Percentiles rank a stretch among this genome's conserved stretches.
Evolutionary conservation across 1,140 invertebrate genomes (phyloP).

Genomic region (Cydia splendana): DNA sequence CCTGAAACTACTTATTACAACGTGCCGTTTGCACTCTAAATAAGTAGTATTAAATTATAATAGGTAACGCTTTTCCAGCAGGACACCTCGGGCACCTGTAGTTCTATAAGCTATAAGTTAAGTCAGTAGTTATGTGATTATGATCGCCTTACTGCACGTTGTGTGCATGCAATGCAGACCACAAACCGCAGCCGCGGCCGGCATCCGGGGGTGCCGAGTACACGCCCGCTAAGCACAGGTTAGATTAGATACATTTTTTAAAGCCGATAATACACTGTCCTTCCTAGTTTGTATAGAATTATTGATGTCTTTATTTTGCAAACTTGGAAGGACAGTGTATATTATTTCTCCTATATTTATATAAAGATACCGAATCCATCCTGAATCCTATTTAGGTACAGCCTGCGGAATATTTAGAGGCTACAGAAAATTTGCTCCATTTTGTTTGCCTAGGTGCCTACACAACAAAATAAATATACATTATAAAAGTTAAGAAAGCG

Average conservation of each 20-base stretch:
- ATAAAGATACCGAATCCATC: no score
- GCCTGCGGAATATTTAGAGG: no score
- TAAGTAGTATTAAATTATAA: background rate
- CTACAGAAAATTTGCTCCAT: no score
- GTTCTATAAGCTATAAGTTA: background rate
- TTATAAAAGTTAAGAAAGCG: no score
- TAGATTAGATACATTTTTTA: background rate
- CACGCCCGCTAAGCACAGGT: background rate
- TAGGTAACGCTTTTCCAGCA: background rate
- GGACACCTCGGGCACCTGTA: background rate
- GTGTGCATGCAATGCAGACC: slow-evolving; percentile 1
- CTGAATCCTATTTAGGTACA: no score
- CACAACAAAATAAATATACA: no score
- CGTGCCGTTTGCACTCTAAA: no score
- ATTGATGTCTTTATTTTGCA: no score
- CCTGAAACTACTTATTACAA: no score
- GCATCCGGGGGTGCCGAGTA: background rate
- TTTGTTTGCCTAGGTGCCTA: no score
- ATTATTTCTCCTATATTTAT: no score
- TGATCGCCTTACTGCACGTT: background rate
- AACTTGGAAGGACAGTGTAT: no score
- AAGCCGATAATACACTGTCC: background rate
- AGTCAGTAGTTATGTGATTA: slow-evolving; percentile 3
- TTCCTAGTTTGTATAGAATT: background rate
- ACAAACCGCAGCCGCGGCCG: slow-evolving; percentile 10